Percentiles rank a stretch among this genome's conserved stretches.
phyloP scores from a whole-genome alignment of 2,113 vertebrate genomes.

The Uropsilus gracilis region DNA sequence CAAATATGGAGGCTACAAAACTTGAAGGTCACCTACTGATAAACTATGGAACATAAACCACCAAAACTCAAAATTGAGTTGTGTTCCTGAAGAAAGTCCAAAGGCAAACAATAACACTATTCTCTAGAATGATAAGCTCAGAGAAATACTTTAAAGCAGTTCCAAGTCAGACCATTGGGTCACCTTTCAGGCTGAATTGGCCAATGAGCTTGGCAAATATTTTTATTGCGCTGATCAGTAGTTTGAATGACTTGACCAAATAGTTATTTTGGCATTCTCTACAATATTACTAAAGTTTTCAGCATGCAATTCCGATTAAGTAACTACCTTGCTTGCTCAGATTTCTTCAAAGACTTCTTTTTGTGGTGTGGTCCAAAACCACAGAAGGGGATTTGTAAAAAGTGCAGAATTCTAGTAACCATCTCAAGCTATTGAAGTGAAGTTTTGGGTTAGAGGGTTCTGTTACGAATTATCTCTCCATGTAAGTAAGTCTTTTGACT shows the following conservation, averaged over 20 bases:
- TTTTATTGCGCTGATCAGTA: constrained; percentile 58
- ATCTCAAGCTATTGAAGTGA: neutral
- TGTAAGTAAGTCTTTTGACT: neutral
- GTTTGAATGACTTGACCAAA: constrained; percentile 72
- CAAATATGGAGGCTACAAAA: neutral
- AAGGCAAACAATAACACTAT: constrained; percentile 45
- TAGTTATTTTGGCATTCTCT: constrained; percentile 67
- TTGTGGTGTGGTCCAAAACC: constrained; percentile 57
- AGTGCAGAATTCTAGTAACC: neutral
- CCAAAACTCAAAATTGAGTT: neutral
- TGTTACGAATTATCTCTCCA: neutral
- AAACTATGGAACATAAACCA: constrained; percentile 47
- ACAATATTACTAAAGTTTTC: constrained; percentile 43
- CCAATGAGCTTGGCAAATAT: constrained; percentile 59
- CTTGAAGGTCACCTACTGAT: constrained; percentile 37
- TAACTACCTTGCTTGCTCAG: constrained; percentile 34
- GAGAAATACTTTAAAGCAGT: constrained; percentile 26
- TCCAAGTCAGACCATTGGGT: constrained; percentile 49
- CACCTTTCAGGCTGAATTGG: constrained; percentile 55
- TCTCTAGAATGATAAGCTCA: constrained; percentile 48
- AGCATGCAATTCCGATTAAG: constrained; percentile 46
- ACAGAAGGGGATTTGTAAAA: neutral
- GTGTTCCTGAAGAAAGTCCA: constrained; percentile 39
- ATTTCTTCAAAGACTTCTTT: constrained; percentile 54
- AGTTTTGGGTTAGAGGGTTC: neutral